Conservation (phyloP, 2,113 vertebrate species). For the Eurystomus gularis region DNA sequence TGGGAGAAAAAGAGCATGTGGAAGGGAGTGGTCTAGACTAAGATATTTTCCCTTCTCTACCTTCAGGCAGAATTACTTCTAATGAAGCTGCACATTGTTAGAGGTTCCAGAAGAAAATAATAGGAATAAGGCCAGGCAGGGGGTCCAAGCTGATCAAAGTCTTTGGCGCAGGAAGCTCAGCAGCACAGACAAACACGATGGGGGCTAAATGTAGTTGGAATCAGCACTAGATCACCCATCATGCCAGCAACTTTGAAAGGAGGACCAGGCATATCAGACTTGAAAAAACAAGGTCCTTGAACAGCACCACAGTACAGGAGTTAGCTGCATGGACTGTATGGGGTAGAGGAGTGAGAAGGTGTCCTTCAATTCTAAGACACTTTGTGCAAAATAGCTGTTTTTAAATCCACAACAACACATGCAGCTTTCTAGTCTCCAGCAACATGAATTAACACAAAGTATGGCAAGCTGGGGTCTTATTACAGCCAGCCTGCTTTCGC, state of each 20-base stretch:
- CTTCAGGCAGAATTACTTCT: not conserved
- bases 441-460: not conserved
- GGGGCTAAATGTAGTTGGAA: not conserved
- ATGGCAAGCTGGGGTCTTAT: not conserved
- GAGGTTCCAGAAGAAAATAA: not conserved
- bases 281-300: not conserved
- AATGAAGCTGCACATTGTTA: not conserved
- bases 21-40: not conserved
- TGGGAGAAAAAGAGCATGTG: not conserved
- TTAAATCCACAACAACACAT: not conserved
- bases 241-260: not conserved
- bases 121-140: not conserved
- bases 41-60: not conserved
- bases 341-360: rapidly evolving
- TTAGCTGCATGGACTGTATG: not conserved
- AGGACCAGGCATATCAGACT: not conserved
- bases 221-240: not conserved
- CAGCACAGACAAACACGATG: not conserved
- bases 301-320: not conserved
- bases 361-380: not conserved
- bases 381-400: not conserved
- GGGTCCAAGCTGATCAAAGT: not conserved
- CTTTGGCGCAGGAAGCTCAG: not conserved
- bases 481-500: not conserved
- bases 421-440: not conserved